Base-by-base conservation (phyloP, 2,888 invertebrate species). In the Phyllotreta cruciferae region DNA sequence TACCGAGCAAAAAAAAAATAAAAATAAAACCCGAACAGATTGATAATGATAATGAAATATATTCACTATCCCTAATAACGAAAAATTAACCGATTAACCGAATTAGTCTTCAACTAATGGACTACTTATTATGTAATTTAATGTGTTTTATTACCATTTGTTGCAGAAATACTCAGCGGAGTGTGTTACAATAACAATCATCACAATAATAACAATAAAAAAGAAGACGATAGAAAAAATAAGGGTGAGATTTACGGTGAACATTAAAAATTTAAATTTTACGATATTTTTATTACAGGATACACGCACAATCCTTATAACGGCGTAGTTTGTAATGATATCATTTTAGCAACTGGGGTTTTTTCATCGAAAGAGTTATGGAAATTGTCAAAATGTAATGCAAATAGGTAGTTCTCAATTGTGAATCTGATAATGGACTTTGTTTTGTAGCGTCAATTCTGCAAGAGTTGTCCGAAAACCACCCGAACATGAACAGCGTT, bases 281-380 rank as follows among this genome's bases (percentile, higher is more conserved):
- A 42, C 34, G 9, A 60, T 44, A 53, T 41, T 57, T 60, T 64
- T 56, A 37, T 77, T 78, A 82, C 87, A 90, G 90, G 90, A 83
- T 90, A 90, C 85, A 89, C 89, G 80, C 94, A 95, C 88, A 96
- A 96, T 88, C 94, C 96, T 81, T 96, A 96, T 88, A 96, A 96
- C 86, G 96, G 96, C 82, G 96, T 97, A 83, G 93, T 96, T 84
- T 96, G 96, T 89, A 96, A 96, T 88, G 96, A 98, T 88, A 97
- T 97, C 84, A 98, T 98, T 86, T 90, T 96, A 89, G 98, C 98
- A 81, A 98, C 98, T 79, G 98, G 98, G 82, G 98, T 98, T 83
- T 99, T 98, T 90, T 96, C 97, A 78, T 98, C 98, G 80, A 95
- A 94, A 88, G 98, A 99, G 88, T 90, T 99, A 83, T 96, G 97